A percentile compares a stretch with the other conserved stretches of the same genome.
phyloP scores from a whole-genome alignment of 2,888 invertebrate species.

The Ceramica pisi region DNA sequence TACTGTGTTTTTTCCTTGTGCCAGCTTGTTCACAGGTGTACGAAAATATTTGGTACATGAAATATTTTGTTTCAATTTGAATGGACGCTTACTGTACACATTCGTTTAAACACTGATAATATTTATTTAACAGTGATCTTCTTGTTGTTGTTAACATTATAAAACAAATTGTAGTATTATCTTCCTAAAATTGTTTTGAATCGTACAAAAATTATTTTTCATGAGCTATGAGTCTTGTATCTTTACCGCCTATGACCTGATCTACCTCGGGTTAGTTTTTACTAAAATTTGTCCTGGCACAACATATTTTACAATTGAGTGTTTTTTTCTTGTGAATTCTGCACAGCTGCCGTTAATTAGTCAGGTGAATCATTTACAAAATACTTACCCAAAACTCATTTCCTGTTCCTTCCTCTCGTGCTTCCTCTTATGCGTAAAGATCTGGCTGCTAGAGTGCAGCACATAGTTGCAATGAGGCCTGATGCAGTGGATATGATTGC shows the following conservation, averaged over 20 bases:
- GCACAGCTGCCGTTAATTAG: neutral
- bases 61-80: slow-evolving; percentile 56
- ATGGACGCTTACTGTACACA: slow-evolving; percentile 37
- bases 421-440: slow-evolving; percentile 99
- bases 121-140: slow-evolving; percentile 41
- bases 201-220: neutral
- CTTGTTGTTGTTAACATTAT: slow-evolving; percentile 23
- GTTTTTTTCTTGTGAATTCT: neutral
- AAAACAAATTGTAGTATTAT: slow-evolving; percentile 68
- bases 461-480: slow-evolving; percentile 98
- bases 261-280: neutral
- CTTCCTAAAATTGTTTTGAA: slow-evolving; percentile 29
- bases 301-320: no score
- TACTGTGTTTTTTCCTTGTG: neutral
- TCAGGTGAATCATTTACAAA: neutral
- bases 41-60: neutral
- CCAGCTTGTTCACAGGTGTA: slow-evolving; percentile 7
- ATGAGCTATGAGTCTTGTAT: neutral
- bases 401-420: slow-evolving; percentile 98
- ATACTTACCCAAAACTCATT: slow-evolving; percentile 94
- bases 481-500: slow-evolving; percentile 99
- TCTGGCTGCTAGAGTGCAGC: slow-evolving; percentile 98
- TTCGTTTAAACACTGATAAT: slow-evolving; percentile 44
- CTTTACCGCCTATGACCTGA: neutral
- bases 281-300: neutral